Conservation (phyloP, 2,888 invertebrate genomes). For the Ectemnius cavifrons region DNA sequence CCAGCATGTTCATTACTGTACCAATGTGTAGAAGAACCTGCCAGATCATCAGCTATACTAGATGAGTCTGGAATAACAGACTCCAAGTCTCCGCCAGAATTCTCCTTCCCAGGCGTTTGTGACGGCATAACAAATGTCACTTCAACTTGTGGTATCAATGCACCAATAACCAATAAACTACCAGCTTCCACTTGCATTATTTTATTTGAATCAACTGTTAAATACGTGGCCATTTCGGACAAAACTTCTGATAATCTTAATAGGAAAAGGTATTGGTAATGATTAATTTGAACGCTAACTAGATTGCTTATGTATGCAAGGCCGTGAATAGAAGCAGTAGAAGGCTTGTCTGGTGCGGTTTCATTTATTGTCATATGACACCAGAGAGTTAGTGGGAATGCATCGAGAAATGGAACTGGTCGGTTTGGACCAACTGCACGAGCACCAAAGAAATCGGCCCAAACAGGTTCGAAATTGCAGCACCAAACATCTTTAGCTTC, state of each 20-base stretch:
- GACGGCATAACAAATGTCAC: slow-evolving; percentile 93
- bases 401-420: slow-evolving; percentile 89
- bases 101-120: slow-evolving; percentile 90
- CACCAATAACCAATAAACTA: slow-evolving; percentile 84
- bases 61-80: slow-evolving; percentile 92
- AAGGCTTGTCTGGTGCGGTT: slow-evolving; percentile 34
- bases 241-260: slow-evolving; percentile 90
- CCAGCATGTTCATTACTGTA: slow-evolving; percentile 53
- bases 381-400: slow-evolving; percentile 94
- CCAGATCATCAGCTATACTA: slow-evolving; percentile 87
- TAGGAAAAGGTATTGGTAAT: slow-evolving; percentile 94
- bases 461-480: slow-evolving; percentile 91
- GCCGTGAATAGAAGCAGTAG: slow-evolving; percentile 86
- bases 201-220: slow-evolving; percentile 87
- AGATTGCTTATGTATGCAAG: slow-evolving; percentile 90
- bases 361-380: slow-evolving; percentile 80
- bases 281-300: slow-evolving; percentile 94
- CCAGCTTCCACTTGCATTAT: slow-evolving; percentile 81
- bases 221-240: slow-evolving; percentile 88
- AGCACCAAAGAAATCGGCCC: slow-evolving; percentile 95
- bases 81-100: slow-evolving; percentile 90
- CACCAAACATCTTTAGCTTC: slow-evolving; percentile 95
- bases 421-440: slow-evolving; percentile 86
- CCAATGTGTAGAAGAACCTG: slow-evolving; percentile 63
- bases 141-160: slow-evolving; percentile 91